Conservation (phyloP, 2,888 invertebrate species). For the Andrena marginata region DNA sequence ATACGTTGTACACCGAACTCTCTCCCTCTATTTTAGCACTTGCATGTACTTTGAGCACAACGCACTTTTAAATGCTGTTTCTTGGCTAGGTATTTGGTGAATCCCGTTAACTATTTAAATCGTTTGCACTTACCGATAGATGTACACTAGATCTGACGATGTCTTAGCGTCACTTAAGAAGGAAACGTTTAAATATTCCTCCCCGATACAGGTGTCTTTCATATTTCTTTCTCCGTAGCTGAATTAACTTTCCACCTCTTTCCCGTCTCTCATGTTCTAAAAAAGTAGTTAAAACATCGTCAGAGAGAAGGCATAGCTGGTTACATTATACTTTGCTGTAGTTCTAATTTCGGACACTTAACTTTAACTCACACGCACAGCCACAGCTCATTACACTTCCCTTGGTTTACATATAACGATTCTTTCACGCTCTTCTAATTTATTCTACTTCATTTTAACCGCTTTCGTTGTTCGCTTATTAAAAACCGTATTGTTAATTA, state of each 20-base stretch:
- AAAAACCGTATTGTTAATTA: constrained; percentile 65
- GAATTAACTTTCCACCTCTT: not conserved
- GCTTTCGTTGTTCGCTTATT: constrained; percentile 69
- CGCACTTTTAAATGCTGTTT: constrained; percentile 27
- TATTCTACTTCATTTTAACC: constrained; percentile 8
- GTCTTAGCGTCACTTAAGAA: constrained; percentile 31
- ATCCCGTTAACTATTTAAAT: constrained; percentile 9
- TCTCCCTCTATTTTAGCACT: constrained; percentile 20
- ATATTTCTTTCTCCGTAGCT: not conserved
- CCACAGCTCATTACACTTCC: constrained; percentile 19
- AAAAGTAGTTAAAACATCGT: constrained; percentile 36
- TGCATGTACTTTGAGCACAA: constrained; percentile 44
- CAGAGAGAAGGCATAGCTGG: constrained; percentile 24
- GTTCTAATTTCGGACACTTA: constrained; percentile 56
- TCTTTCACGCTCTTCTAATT: constrained; percentile 20
- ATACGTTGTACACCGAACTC: constrained; percentile 44
- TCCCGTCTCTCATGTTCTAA: not conserved
- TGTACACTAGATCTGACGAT: constrained; percentile 43
- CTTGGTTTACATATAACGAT: constrained; percentile 20
- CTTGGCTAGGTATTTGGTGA: constrained; percentile 6
- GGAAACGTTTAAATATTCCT: not conserved
- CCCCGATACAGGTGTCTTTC: not conserved
- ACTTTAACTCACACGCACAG: constrained; percentile 58
- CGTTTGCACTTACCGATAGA: constrained; percentile 26
- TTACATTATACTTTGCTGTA: constrained; percentile 24